phyloP scores from a whole-genome alignment of 1,140 invertebrate genomes.

The Pseudachorutes palmiensis region DNA sequence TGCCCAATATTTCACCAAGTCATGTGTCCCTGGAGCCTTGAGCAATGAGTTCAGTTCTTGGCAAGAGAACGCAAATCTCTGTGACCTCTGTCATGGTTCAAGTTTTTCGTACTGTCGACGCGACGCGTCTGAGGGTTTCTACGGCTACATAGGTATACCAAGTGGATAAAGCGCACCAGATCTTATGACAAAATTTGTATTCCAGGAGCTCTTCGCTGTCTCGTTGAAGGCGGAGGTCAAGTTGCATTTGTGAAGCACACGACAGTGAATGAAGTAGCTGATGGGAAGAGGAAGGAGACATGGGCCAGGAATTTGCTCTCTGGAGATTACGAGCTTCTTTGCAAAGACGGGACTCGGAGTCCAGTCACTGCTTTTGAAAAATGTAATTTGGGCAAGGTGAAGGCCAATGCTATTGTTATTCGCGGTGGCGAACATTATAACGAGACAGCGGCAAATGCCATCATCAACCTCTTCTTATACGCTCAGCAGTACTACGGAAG shows the following conservation, averaged over 20 bases:
- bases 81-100: constrained; percentile 83
- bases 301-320: constrained; percentile 88
- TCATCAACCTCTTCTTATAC: constrained; percentile 77
- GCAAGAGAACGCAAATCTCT: constrained; percentile 79
- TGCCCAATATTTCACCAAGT: constrained; percentile 84
- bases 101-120: constrained; percentile 71
- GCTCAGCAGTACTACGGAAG: constrained; percentile 83
- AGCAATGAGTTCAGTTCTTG: constrained; percentile 72
- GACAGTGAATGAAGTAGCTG: constrained; percentile 81
- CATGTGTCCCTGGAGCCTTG: constrained; percentile 80
- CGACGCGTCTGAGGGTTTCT: constrained; percentile 80
- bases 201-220: constrained; percentile 72
- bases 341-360: constrained; percentile 75
- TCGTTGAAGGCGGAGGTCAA: constrained; percentile 89
- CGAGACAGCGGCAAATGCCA: constrained; percentile 69
- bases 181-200: too few species aligned
- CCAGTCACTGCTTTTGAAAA: constrained; percentile 65
- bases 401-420: constrained; percentile 84
- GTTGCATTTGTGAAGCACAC: constrained; percentile 91
- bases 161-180: too few species aligned
- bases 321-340: constrained; percentile 87
- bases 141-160: constrained; percentile 70
- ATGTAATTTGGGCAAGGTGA: constrained; percentile 86
- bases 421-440: constrained; percentile 60
- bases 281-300: constrained; percentile 76